Evolutionary conservation across 2,888 invertebrate species (phyloP).

Genomic region (Ennomos fuscantarius): DNA sequence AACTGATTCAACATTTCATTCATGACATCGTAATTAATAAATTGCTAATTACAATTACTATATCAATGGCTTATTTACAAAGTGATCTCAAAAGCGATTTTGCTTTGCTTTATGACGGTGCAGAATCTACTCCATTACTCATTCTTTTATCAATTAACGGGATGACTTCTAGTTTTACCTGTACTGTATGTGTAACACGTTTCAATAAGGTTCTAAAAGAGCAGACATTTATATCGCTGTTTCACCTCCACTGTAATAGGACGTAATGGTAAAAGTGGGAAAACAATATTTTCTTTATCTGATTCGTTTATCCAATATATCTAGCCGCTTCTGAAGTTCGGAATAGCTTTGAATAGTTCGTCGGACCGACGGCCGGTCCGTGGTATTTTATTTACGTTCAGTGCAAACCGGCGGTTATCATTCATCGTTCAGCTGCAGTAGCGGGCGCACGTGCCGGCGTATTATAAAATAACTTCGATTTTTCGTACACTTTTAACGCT

Average conservation of each 20-base stretch:
- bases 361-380: too few relatives aligned
- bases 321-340: background rate
- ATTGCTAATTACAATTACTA: background rate
- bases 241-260: too few relatives aligned
- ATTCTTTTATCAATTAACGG: conserved; percentile 17
- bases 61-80: background rate
- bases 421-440: conserved; percentile 55
- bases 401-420: conserved; percentile 59
- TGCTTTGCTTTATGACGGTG: conserved; percentile 17
- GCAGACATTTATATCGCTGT: too few relatives aligned
- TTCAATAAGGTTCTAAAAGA: too few relatives aligned
- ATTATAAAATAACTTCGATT: conserved; percentile 38
- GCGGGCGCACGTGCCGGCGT: conserved; percentile 54
- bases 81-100: background rate
- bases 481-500: conserved; percentile 42
- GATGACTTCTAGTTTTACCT: conserved; percentile 19
- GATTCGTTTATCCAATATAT: too few relatives aligned
- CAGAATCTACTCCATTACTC: conserved; percentile 17
- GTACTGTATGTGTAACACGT: too few relatives aligned
- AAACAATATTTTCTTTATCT: too few relatives aligned
- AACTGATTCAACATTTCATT: too few relatives aligned
- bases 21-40: too few relatives aligned
- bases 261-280: too few relatives aligned
- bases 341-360: conserved; percentile 5
- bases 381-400: conserved; percentile 42